phyloP scores from a whole-genome alignment of 2,113 vertebrate species.

The Sinocyclocheilus maitianheensis region DNA sequence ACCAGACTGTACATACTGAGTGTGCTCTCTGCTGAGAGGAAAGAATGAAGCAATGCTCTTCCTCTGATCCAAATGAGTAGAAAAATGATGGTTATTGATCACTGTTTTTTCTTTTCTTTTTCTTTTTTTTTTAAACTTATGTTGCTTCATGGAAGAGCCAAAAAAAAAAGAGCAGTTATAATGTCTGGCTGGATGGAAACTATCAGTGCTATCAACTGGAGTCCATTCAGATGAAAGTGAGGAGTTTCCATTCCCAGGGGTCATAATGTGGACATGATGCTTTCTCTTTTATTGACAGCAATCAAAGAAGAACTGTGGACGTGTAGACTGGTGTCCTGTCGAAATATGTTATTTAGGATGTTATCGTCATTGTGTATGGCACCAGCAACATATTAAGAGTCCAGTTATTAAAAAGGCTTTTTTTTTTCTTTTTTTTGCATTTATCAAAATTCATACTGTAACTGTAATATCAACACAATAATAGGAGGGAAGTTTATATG shows the following conservation, averaged over 20 bases:
- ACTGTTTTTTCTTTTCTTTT: conserved; percentile 30
- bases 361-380: neutral
- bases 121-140: conserved; percentile 9
- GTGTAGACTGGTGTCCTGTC: conserved; percentile 48
- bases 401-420: no score
- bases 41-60: conserved; percentile 72
- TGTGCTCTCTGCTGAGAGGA: conserved; percentile 70
- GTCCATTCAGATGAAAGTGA: conserved; percentile 58
- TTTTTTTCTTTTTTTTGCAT: no score
- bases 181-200: conserved; percentile 73
- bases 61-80: conserved; percentile 70
- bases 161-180: conserved; percentile 61
- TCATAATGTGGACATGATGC: conserved; percentile 72
- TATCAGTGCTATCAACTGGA: conserved; percentile 55
- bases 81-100: conserved; percentile 71
- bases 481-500: neutral
- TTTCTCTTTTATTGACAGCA: conserved; percentile 55
- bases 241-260: conserved; percentile 57
- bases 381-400: neutral
- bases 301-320: conserved; percentile 46
- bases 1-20: conserved; percentile 65
- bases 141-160: conserved; percentile 62
- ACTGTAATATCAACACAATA: no score
- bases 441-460: no score
- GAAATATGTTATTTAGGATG: conserved; percentile 22